These are phyloP conservation scores for Rhineura floridana DNA, from an alignment of 2,113 vertebrate species.

Conservation along the genomic window DNA sequence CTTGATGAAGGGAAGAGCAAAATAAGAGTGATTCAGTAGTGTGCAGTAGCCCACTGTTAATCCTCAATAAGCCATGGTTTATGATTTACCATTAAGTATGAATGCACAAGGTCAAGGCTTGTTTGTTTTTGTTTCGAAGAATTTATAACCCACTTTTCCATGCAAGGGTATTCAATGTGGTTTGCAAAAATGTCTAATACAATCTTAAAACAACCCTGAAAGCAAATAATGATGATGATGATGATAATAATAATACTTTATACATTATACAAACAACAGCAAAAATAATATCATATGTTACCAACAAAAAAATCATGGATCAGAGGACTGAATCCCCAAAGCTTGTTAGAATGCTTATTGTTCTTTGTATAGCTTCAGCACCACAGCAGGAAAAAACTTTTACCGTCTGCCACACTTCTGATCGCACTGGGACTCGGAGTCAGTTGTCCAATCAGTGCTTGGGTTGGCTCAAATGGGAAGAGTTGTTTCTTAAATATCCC, in stretches of 20 bases:
- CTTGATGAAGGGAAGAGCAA: too few relatives aligned
- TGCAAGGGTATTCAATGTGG: background rate
- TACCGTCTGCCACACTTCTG: background rate
- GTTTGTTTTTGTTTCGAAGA: background rate
- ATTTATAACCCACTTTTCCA: background rate
- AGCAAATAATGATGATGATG: too few relatives aligned
- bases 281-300: background rate
- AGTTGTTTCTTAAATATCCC: background rate
- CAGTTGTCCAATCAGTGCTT: background rate
- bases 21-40: too few relatives aligned
- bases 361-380: background rate
- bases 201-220: background rate
- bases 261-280: background rate
- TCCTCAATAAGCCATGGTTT: too few relatives aligned
- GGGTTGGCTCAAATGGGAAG: background rate
- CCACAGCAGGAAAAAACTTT: background rate
- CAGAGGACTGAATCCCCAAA: background rate
- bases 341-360: background rate
- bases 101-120: background rate
- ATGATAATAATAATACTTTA: too few relatives aligned
- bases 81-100: too few relatives aligned
- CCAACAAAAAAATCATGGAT: background rate
- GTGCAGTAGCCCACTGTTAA: too few relatives aligned
- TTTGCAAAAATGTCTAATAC: background rate
- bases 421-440: background rate